Base-by-base conservation (phyloP, 2,113 vertebrate species). In the Bufo gargarizans region DNA sequence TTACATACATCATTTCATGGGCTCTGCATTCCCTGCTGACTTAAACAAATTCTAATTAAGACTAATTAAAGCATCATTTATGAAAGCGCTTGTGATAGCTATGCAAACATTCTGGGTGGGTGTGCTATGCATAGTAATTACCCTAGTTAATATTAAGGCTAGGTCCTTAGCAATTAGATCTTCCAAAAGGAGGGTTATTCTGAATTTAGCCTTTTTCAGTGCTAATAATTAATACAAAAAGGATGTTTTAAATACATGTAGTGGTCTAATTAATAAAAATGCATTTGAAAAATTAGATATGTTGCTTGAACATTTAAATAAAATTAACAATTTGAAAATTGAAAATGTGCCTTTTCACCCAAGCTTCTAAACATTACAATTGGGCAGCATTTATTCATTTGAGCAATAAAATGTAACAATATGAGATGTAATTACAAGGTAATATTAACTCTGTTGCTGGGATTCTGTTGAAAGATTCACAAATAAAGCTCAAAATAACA, bases 41-140 rank as follows among this genome's bases (percentile, higher is more conserved):
- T 99, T 99, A 99, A 99, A 99, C 98, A 99, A 99, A 99, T 99
- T 99, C 98, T 99, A 99, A 99, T 99, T 99, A 99, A 99, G 98
- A 99, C 98, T 99, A 99, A 99, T 99, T 99, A 99, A 99, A 99
- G 98, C 98, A 99, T 99, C 98, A 99, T 99, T 99, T 99, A 99
- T 99, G 98, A 99, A 99, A 99, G 99, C 97, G 97, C 98, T 99
- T 99, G 98, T 99, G 98, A 99, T 99, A 98, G 98, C 98, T 99
- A 99, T 99, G 98, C 98, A 99, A 99, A 99, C 98, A 99, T 99
- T 99, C 97, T 97, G 97, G 98, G 97, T 97, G 98, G 98, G 97
- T 99, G 98, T 98, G 98, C 98, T 97, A 97, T 97, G 98, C 98
- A 99, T 99, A 97, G 97, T 99, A 99, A 99, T 99, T 97, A 99